Evolutionary conservation across 2,113 vertebrate species (phyloP), one percentile per base, ranked within the genome.

Genomic region (Setophaga coronata): DNA sequence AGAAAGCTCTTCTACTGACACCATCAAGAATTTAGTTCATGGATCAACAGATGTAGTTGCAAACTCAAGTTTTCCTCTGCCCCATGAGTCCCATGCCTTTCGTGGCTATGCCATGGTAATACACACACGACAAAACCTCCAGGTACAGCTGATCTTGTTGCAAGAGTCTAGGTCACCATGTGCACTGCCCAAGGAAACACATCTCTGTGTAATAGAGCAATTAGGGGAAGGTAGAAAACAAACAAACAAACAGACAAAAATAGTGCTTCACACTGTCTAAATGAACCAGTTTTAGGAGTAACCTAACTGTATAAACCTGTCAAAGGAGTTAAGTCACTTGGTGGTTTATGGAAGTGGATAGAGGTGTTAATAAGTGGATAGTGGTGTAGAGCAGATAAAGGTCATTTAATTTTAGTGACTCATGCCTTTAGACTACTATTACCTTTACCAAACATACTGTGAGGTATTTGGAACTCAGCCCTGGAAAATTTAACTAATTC

Each of bases 111-210:
- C 34, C 64, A 23, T 1, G 3, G 12, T 53, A 72, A 80, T 60
- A 24, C 4, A 45, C 21, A 45, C 28, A 20, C 20, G 9, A 36
- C 38, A 61, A 88, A 42, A 4, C 9, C 50, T 57, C 24, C n/a
- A 47, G 15, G 12, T 65, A 81, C 10, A 36, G 18, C 36, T 53
- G 29, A 54, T 79, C 25, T 58, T 21, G 38, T 70, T 71, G 21
- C 14, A 21, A 85, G 29, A 24, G 58, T 65, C 58, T 48, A 2
- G 14, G 9, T 21, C 0, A 1, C 12, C 1, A 0, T 64, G 51
- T 47, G 18, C 61, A 34, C 15, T 69, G 43, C 51, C 56, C 34
- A 34, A 51, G 50, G 38, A 58, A 87, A 71, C 17, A 73, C 36
- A 31, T 56, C 23, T 82, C 34, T 53, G 45, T 7, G 7, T 29